Conservation (phyloP, 2,888 invertebrate genomes). For the Scaptomyza parva region DNA sequence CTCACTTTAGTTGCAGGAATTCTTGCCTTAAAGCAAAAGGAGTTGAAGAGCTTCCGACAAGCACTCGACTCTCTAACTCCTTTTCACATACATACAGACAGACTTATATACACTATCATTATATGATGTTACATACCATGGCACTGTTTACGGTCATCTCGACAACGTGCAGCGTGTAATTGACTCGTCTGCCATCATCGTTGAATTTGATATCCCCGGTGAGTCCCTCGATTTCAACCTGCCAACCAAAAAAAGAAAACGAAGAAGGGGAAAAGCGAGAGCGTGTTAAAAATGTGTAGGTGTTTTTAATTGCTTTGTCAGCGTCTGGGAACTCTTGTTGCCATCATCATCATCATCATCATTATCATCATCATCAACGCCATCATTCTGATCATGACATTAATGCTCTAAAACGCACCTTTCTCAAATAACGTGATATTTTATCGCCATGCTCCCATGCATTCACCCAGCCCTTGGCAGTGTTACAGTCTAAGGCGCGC, state of each 20-base stretch:
- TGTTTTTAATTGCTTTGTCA: constrained; percentile 74
- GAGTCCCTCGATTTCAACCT: constrained; percentile 95
- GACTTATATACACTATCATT: neutral
- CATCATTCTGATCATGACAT: constrained; percentile 52
- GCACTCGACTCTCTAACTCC: neutral
- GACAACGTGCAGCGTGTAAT: constrained; percentile 95
- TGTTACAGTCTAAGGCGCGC: constrained; percentile 92
- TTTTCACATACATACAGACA: neutral
- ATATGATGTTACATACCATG: constrained; percentile 60
- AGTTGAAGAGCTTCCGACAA: too few relatives aligned
- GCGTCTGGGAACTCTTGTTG: constrained; percentile 19
- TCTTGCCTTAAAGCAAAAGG: neutral
- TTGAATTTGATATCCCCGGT: constrained; percentile 96
- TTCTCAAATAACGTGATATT: constrained; percentile 93
- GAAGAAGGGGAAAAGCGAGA: neutral
- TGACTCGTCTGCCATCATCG: constrained; percentile 94
- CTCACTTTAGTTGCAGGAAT: neutral
- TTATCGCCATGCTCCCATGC: constrained; percentile 97
- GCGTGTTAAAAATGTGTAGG: neutral
- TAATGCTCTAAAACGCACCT: constrained; percentile 78
- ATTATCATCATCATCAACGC: constrained; percentile 4
- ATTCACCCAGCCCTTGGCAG: constrained; percentile 92
- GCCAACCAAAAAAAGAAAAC: constrained; percentile 59
- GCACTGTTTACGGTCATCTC: constrained; percentile 91
- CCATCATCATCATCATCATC: constrained; percentile 14